Evolutionary conservation across 2,797 vertebrate species (phyloP), one percentile per base, ranked within the genome.

Genomic region (Discoglossus pictus): DNA sequence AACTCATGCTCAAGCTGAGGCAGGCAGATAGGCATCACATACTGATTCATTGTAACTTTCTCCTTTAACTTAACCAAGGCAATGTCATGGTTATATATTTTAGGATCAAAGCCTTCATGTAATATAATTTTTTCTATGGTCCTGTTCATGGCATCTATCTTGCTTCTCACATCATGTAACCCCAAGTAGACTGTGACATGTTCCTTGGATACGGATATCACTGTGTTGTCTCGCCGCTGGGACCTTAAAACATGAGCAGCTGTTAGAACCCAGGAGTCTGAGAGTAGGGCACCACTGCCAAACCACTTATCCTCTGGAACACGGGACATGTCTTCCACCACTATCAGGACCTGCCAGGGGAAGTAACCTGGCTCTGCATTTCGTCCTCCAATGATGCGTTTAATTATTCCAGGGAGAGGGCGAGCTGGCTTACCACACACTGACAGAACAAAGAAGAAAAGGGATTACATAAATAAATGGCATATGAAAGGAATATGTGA

Each of bases 281-380:
- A 94, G 35, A 98, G 88, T 44, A 99, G 85, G 7, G 95, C 96
- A 1, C 96, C 97, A 0, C 96, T 95, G 15, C 96, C 96, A 0
- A 98, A 98, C 95, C 96, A 96, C 54, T 85, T 92, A 76, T 90
- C 90, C 0, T 94, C 89, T 0, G 96, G 96, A n/a, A 97, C 91
- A 6, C 96, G 88, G 1, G 94, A 94, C 27, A 79, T 79, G 9
- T 99, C 97, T 74, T 94, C 90, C 55, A 98, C 94, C 17, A 93
- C 91, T 4, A 99, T 92, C 15, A 98, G 89, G 0, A 89, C 93
- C 80, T 99, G 96, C 97, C 97, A 99, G 0, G 97, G 97, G 76
- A 99, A 98, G 61, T 92, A 87, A 7, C 96, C 96, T 0, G 90
- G 91, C 51, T 87, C 87, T 0, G 96, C 93, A 0, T 84, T 83